Evolutionary conservation across 2,113 vertebrate species (phyloP).

Genomic region (Python bivittatus): DNA sequence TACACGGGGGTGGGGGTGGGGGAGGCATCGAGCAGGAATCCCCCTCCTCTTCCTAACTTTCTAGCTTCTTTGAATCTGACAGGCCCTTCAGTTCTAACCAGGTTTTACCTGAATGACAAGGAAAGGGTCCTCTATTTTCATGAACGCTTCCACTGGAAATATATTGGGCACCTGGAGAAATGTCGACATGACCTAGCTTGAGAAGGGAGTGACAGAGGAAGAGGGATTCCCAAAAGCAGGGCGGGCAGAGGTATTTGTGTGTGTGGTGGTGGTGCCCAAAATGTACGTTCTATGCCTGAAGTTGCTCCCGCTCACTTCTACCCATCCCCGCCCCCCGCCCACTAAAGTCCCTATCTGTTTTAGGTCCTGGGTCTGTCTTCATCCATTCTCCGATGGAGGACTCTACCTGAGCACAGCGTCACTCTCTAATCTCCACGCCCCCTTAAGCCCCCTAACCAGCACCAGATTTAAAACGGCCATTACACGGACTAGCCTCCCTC

Average conservation of each 20-base stretch:
- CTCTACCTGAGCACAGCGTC: not conserved
- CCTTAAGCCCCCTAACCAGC: not conserved
- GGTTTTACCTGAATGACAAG: not conserved
- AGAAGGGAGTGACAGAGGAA: not conserved
- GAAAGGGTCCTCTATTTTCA: not conserved
- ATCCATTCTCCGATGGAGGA: not conserved
- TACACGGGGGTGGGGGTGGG: not conserved
- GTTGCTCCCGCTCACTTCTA: not conserved
- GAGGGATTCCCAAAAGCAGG: not conserved
- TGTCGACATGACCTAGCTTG: not conserved
- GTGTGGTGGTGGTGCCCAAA: not conserved
- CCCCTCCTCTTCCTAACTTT: not conserved
- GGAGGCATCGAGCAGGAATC: not conserved
- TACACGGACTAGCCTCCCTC: not conserved
- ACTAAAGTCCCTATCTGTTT: not conserved
- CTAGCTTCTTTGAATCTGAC: not conserved
- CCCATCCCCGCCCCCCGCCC: not conserved
- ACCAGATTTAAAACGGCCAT: not conserved
- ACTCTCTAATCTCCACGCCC: not conserved
- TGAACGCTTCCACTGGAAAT: not conserved
- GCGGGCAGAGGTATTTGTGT: not conserved
- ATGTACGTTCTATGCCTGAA: not conserved
- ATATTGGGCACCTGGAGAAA: not conserved
- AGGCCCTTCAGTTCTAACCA: not conserved
- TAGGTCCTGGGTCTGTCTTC: not conserved